Conservation (phyloP, 2,888 invertebrate genomes). For the Apantesis nais region DNA sequence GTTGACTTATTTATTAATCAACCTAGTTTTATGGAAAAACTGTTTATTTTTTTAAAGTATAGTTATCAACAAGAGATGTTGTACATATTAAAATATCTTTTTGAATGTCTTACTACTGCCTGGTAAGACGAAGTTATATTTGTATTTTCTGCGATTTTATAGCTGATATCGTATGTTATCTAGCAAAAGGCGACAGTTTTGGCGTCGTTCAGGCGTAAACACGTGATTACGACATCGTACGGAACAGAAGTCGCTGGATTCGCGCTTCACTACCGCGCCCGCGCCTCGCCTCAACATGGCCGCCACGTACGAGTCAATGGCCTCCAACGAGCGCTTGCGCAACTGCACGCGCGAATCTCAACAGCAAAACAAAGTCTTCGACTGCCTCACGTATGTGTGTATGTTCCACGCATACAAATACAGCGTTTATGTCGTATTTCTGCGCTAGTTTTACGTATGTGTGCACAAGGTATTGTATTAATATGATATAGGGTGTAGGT, state of each 20-base stretch:
- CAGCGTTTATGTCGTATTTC: conserved; percentile 58
- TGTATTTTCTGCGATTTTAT: neutral
- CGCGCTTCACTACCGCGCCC: conserved; percentile 75
- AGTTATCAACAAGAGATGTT: neutral
- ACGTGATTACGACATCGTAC: conserved; percentile 72
- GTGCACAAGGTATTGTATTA: conserved; percentile 22
- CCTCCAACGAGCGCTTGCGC: conserved; percentile 83
- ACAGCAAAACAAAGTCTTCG: conserved; percentile 81
- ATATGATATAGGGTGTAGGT: conserved; percentile 16
- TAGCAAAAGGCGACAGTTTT: conserved; percentile 42
- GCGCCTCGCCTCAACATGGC: conserved; percentile 68
- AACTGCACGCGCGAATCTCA: conserved; percentile 84
- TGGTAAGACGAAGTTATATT: neutral
- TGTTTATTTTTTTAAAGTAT: neutral
- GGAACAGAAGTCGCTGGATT: conserved; percentile 76
- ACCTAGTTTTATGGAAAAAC: too few species aligned
- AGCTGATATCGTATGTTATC: conserved; percentile 13
- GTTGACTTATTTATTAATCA: neutral
- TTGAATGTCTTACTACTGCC: neutral
- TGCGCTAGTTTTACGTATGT: conserved; percentile 50
- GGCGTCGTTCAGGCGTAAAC: conserved; percentile 52
- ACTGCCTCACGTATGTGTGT: conserved; percentile 37
- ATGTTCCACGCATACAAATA: conserved; percentile 57
- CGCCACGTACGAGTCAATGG: conserved; percentile 79
- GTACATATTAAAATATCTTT: neutral